A percentile compares a stretch with the other conserved stretches of the same genome.
These are phyloP conservation scores for Cephus rjabovi DNA, from an alignment of 2,888 invertebrate species.

Conservation along the genomic window DNA sequence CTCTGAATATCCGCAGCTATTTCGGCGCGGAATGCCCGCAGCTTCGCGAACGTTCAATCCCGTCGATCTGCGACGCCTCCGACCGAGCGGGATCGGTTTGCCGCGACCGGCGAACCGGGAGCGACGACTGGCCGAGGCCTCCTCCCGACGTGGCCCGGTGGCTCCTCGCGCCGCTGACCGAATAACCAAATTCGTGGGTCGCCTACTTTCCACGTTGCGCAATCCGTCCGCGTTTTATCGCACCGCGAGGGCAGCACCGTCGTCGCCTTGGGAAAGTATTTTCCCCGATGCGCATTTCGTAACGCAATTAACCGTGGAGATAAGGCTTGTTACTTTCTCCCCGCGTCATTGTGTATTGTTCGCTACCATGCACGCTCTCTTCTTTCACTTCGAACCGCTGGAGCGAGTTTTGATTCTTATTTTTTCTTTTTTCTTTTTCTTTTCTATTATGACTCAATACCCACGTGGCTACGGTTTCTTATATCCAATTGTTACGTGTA, in stretches of 20 bases:
- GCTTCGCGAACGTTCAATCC: background rate
- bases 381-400: background rate
- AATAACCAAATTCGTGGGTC: slow-evolving; percentile 62
- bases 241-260: background rate
- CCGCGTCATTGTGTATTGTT: slow-evolving; percentile 39
- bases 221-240: slow-evolving; percentile 26
- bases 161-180: slow-evolving; percentile 54
- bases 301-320: background rate
- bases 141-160: background rate
- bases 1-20: background rate
- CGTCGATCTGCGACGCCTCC: background rate
- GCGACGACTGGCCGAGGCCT: background rate
- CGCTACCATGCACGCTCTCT: background rate
- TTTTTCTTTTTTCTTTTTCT: no score
- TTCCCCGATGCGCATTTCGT: slow-evolving; percentile 2
- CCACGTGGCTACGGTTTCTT: background rate
- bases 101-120: background rate
- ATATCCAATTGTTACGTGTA: background rate
- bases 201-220: slow-evolving; percentile 56
- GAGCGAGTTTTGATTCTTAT: background rate
- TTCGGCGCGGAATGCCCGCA: background rate
- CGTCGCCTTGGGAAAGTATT: slow-evolving; percentile 2
- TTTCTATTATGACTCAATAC: background rate
- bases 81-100: background rate
- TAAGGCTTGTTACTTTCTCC: slow-evolving; percentile 41